Conservation (phyloP, 2,888 invertebrate genomes). For the Falcaria lacertinaria region DNA sequence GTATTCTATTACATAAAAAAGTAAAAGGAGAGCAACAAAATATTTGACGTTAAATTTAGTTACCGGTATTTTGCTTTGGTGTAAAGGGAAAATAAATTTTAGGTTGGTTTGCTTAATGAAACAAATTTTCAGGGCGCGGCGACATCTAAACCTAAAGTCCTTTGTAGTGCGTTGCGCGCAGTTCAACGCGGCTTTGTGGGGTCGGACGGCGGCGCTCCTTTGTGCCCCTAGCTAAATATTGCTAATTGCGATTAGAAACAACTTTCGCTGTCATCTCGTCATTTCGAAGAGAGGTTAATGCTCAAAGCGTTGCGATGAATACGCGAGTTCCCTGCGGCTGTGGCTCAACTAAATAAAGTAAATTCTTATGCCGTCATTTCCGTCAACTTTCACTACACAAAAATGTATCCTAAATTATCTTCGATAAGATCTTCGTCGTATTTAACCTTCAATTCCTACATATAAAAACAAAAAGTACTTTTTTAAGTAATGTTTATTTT, state of each 20-base stretch:
- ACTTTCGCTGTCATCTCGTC: conserved; percentile 25
- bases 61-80: conserved; percentile 45
- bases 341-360: no score
- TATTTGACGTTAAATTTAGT: conserved; percentile 47
- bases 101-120: conserved; percentile 66
- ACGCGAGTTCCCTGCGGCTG: no score
- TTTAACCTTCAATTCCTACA: no score
- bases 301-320: no score
- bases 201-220: conserved; percentile 54
- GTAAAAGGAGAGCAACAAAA: conserved; percentile 55
- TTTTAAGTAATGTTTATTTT: no score
- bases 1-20: conserved; percentile 43
- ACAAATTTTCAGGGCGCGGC: conserved; percentile 71
- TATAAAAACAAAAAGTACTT: no score
- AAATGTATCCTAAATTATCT: no score
- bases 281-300: conserved; percentile 2
- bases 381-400: no score
- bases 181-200: conserved; percentile 52
- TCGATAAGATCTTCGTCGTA: no score
- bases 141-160: conserved; percentile 72
- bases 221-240: conserved; percentile 66
- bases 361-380: no score
- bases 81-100: conserved; percentile 63
- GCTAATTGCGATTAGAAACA: conserved; percentile 70
- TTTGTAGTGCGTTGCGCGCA: conserved; percentile 59